These are phyloP conservation scores for Neolamprologus devosi DNA, from an alignment of 2,113 vertebrate species.

Conservation along the genomic window DNA sequence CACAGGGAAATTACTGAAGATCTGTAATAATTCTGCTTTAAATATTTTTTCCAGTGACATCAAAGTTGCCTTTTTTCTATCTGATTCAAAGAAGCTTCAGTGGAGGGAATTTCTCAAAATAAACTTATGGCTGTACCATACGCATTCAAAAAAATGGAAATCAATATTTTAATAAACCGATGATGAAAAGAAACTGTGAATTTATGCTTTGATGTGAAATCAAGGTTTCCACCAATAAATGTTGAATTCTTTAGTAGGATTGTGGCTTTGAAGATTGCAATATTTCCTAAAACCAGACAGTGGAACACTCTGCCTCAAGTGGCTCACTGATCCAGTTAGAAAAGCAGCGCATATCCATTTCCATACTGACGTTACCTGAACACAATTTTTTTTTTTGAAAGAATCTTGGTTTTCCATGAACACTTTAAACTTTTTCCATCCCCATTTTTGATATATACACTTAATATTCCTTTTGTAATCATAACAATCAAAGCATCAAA, in stretches of 20 bases:
- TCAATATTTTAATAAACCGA: background rate
- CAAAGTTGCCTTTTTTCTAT: background rate
- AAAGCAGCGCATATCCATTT: background rate
- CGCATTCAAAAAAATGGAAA: background rate
- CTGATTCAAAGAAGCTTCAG: background rate
- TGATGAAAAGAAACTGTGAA: background rate
- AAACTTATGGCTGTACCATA: background rate
- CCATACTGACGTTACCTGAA: background rate
- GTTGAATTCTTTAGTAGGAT: background rate
- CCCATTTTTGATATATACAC: background rate
- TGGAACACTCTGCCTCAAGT: background rate
- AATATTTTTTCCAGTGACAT: background rate
- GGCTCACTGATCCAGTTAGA: conserved; percentile 5
- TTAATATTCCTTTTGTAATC: background rate
- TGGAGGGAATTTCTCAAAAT: background rate
- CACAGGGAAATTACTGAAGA: background rate
- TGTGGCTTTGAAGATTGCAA: background rate
- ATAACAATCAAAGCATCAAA: background rate
- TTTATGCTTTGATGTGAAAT: background rate
- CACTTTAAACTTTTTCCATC: background rate
- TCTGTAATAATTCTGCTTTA: background rate
- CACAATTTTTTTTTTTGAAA: background rate
- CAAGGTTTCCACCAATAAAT: background rate
- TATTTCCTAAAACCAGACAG: background rate
- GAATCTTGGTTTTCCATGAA: background rate